A percentile compares a stretch with the other conserved stretches of the same genome.
Evolutionary conservation across 2,888 invertebrate species (phyloP).

Genomic region (Stegophylla sp.): DNA sequence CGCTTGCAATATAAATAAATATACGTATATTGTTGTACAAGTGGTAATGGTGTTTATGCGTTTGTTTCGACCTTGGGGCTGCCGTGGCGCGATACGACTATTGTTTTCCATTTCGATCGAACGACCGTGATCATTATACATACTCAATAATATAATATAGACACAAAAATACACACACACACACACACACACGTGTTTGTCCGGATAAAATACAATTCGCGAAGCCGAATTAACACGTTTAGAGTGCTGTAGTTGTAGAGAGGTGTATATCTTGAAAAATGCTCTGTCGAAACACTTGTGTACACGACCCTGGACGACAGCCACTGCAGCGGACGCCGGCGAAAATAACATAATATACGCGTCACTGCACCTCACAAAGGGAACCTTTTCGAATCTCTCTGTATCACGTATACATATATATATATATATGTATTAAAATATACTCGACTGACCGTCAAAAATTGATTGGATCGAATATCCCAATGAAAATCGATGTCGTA

Average conservation of each 20-base stretch:
- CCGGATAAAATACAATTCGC: conserved; percentile 4
- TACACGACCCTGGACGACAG: neutral
- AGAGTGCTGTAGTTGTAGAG: too few species aligned
- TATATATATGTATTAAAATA: too few species aligned
- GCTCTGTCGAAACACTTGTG: conserved; percentile 3
- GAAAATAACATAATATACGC: neutral
- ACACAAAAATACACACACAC: neutral
- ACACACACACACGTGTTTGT: neutral
- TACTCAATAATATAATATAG: neutral
- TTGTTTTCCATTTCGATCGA: conserved; percentile 43
- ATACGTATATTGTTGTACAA: neutral
- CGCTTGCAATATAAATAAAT: neutral
- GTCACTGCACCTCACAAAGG: neutral
- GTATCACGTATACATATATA: too few species aligned
- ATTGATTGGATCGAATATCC: too few species aligned
- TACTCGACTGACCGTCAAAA: too few species aligned
- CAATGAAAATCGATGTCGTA: too few species aligned
- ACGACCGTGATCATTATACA: conserved; percentile 38
- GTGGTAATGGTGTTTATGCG: conserved; percentile 16
- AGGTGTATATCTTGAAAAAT: conserved; percentile 11
- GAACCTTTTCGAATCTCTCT: neutral
- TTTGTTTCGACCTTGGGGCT: conserved; percentile 1
- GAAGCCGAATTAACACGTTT: conserved; percentile 24
- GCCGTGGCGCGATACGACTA: neutral
- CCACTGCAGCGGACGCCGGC: neutral